Conservation (phyloP, 92 coral and sea anemone species). For the Phenganax marumi region DNA sequence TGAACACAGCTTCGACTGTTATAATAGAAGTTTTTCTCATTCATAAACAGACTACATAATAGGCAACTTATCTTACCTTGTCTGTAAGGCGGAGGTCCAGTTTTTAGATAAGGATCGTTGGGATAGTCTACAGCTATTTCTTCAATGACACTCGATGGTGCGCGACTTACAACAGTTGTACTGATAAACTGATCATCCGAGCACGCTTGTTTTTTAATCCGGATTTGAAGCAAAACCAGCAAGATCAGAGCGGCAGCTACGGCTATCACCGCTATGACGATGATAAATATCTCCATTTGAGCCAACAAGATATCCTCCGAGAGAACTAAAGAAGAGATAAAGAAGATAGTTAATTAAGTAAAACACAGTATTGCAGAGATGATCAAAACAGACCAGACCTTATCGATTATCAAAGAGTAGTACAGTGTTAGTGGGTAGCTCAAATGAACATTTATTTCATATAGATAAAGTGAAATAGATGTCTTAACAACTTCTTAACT, state of each 20-base stretch:
- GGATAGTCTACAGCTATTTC: constrained; percentile 33
- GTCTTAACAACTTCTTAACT: too few relatives aligned
- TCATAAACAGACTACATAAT: too few relatives aligned
- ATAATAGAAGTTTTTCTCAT: too few relatives aligned
- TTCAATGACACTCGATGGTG: background rate
- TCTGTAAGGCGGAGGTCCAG: constrained; percentile 36
- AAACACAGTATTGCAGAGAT: background rate
- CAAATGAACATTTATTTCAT: too few relatives aligned
- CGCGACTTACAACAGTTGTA: too few relatives aligned
- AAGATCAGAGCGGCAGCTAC: constrained; percentile 33
- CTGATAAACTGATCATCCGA: background rate
- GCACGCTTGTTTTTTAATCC: constrained; percentile 28
- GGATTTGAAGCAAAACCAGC: constrained; percentile 17
- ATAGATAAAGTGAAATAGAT: too few relatives aligned
- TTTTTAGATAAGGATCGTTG: constrained; percentile 8
- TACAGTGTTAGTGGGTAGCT: too few relatives aligned
- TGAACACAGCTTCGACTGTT: background rate
- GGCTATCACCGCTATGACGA: constrained; percentile 29
- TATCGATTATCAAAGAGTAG: too few relatives aligned
- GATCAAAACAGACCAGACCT: background rate
- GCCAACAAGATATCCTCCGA: constrained; percentile 15
- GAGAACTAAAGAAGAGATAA: background rate
- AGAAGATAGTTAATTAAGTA: background rate
- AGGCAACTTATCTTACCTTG: constrained; percentile 9
- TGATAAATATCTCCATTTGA: constrained; percentile 30